Conservation (phyloP, 1,140 invertebrate genomes). For the Pseudoatta argentina region DNA sequence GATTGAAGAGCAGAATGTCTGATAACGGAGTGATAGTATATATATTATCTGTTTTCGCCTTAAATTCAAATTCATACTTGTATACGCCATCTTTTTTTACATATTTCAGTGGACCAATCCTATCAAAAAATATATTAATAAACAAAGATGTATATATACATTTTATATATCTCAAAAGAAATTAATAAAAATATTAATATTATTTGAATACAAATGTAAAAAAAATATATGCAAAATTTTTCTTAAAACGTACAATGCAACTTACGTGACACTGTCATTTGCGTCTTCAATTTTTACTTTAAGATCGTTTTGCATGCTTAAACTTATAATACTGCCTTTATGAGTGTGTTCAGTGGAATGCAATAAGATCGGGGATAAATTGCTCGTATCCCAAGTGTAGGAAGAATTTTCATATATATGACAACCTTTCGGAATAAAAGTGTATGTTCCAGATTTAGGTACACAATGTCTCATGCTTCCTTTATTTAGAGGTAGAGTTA, state of each 20-base stretch:
- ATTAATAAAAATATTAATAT: neutral
- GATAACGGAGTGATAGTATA: constrained; percentile 89
- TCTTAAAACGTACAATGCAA: neutral
- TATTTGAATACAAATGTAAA: neutral
- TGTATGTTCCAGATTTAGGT: constrained; percentile 90
- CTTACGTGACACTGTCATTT: constrained; percentile 76
- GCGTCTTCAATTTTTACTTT: constrained; percentile 79
- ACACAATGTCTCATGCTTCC: constrained; percentile 90
- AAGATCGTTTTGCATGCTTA: constrained; percentile 71
- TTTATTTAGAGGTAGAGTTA: constrained; percentile 82
- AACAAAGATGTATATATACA: constrained; percentile 41
- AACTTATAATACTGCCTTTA: constrained; percentile 79
- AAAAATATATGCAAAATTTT: neutral
- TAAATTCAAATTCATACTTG: constrained; percentile 87
- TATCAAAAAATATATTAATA: constrained; percentile 61
- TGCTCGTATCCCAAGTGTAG: constrained; percentile 84
- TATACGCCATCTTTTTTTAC: constrained; percentile 77
- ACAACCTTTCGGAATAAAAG: constrained; percentile 92
- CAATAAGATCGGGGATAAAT: constrained; percentile 79
- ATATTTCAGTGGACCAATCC: constrained; percentile 83
- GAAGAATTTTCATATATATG: constrained; percentile 90
- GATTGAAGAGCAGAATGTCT: constrained; percentile 91
- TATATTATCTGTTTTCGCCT: constrained; percentile 87
- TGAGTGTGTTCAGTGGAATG: constrained; percentile 82
- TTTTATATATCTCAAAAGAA: constrained; percentile 60